Evolutionary conservation across 2,113 vertebrate genomes (phyloP), one percentile per base, ranked within the genome.

Genomic region (Emydura subglobosa): DNA sequence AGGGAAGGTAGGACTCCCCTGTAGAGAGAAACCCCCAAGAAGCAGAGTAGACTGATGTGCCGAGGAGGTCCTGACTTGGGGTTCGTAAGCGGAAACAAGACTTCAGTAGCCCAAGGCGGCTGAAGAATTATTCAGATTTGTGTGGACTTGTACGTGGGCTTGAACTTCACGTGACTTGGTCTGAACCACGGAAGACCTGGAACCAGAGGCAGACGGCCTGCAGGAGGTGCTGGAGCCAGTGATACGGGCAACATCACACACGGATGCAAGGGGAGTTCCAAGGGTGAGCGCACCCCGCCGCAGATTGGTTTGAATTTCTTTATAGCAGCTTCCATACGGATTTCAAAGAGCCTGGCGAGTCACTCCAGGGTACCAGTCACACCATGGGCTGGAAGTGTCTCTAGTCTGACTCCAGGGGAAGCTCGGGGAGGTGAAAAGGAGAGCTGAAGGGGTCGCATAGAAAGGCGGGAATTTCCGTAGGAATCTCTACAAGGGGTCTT

Each of bases 231-330:
- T 34, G 31, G 31, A 65, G 14, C 16, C 29, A 65, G 12, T 16
- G 31, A 65, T 31, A 34, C 57, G 31, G 61, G 59, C 13, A 61
- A 34, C 31, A 65, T 34, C 16, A 7, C 6, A 31, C 61, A 65
- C 12, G 3, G 31, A 34, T 3, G 2, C 13, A 65, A 17, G 14
- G 7, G 31, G 61, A 1, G 3, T 14, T 34, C 31, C 31, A 31
- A 34, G 7, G 31, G 61, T 34, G 61, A 31, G 31, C 7, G 14
- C 31, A 13, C 29, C 61, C 31, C 29, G 7, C 3, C 61, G 34
- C 34, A 78, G 13, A 65, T 27, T 27, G 0, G 0, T 0, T 13
- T 21, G 59, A 34, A 53, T 29, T 57, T 27, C 5, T 51, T 39
- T 2, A 74, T 59, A n/a, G 29, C 27, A 59, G 39, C 11, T 1